These are phyloP conservation scores for Therioaphis trifolii DNA, from an alignment of 2,888 invertebrate genomes.

Conservation along the genomic window DNA sequence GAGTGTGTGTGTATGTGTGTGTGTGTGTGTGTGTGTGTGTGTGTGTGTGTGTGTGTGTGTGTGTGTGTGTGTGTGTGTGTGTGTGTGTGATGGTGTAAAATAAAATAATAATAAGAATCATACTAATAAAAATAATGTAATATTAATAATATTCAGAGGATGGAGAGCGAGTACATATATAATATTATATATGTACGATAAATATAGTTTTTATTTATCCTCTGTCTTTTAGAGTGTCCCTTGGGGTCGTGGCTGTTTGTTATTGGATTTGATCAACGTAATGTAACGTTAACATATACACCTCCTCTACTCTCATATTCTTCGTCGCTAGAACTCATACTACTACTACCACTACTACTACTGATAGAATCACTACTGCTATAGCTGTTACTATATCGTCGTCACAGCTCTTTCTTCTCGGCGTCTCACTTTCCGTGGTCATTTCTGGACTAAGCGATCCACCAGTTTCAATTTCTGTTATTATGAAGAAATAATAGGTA, in stretches of 20 bases:
- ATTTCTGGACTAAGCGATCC: not conserved
- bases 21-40: no score
- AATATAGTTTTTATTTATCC: constrained; percentile 37
- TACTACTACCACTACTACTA: no score
- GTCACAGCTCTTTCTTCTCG: no score
- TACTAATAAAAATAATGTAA: not conserved
- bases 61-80: no score
- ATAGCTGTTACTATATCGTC: no score
- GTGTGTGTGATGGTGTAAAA: constrained; percentile 33
- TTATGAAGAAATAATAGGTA: constrained; percentile 15
- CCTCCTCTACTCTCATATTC: no score
- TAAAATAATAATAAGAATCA: constrained; percentile 8
- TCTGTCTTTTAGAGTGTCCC: not conserved
- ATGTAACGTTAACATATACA: constrained; percentile 44
- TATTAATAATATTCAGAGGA: constrained; percentile 12
- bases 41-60: no score
- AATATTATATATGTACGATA: constrained; percentile 20
- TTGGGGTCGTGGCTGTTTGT: constrained; percentile 11
- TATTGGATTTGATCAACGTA: constrained; percentile 43
- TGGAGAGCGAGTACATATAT: not conserved
- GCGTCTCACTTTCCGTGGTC: not conserved
- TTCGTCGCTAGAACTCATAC: no score
- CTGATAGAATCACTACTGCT: no score
- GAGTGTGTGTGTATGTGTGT: no score
- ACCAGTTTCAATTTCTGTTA: constrained; percentile 26